Conservation (phyloP, 2,113 vertebrate genomes). For the Clarias magur region DNA sequence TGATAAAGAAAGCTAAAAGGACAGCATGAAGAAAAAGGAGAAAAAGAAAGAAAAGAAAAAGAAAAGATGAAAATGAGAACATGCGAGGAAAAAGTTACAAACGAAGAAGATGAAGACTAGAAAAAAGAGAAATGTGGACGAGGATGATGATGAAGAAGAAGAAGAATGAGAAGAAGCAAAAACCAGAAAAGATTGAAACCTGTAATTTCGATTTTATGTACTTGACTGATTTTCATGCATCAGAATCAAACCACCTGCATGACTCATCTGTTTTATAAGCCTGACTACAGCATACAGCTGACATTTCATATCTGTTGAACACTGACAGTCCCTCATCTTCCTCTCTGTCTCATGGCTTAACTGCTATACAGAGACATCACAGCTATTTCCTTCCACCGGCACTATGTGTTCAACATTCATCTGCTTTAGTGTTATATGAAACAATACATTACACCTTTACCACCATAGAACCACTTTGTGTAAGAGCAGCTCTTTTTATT, state of each 20-base stretch:
- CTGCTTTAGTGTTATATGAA: neutral
- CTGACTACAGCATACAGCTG: neutral
- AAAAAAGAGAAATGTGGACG: neutral
- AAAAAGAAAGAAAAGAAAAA: neutral
- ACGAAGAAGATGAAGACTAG: neutral
- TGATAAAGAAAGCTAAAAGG: neutral
- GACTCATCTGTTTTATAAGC: conserved; percentile 33
- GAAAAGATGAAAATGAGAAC: neutral
- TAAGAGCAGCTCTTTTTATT: neutral
- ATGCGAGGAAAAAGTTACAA: neutral
- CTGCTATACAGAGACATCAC: conserved; percentile 10
- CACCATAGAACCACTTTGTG: neutral
- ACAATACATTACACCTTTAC: conserved; percentile 5
- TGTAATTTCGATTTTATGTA: neutral
- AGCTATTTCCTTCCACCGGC: conserved; percentile 4
- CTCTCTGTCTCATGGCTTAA: neutral
- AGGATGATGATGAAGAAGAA: neutral
- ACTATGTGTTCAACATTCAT: neutral
- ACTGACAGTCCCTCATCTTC: neutral
- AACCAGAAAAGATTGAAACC: neutral
- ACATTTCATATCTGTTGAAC: neutral
- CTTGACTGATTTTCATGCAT: conserved; percentile 25
- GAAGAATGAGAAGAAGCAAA: neutral
- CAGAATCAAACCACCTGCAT: conserved; percentile 1
- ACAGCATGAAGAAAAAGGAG: neutral